Base-by-base conservation (phyloP, 2,888 invertebrate genomes). In the Lasioglossum oenotherae region DNA sequence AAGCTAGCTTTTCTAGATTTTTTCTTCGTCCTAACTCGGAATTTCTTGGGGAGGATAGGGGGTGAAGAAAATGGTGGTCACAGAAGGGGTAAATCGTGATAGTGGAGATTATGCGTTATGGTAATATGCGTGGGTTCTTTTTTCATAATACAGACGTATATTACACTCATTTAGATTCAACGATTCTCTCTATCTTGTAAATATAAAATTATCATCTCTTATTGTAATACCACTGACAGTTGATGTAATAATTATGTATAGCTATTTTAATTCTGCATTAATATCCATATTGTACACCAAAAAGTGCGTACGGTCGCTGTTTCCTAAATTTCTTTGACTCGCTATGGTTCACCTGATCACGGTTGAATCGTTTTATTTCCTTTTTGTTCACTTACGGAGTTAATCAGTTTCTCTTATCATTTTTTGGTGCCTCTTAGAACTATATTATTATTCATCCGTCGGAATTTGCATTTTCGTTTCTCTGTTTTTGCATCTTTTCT, bases 121-220 rank as follows among this genome's bases (percentile, higher is more conserved):
- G 69, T 69, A 41, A 69, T 69, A 38, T 69, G 69, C 44, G 82
- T 78, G 41, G 53, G n/a, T 41, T 85, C 80, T 81, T 86, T 86
- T 90, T 91, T 92, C 91, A 89, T 91, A 91, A 90, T 93, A 93
- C 92, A 93, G 91, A 92, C 82, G 86, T 92, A 93, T 92, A 92
- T 91, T 93, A 93, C 92, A 93, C 88, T 92, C 91, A 92, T 92
- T 92, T 89, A 92, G 88, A 91, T 91, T 92, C 89, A 92, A 92
- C 92, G 89, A 87, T 88, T 80, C 75, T 88, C 82, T 88, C 82
- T 89, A 86, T 89, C 84, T 90, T 91, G 92, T 94, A 94, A 94
- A 94, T 95, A 95, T 94, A 95, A 95, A 95, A 95, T 95, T 95
- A 94, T 94, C 93, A 93, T 94, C 94, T 95, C 93, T 94, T 93